phyloP scores from a whole-genome alignment of 35 echinoderm and acorn worm species.

The Lytechinus pictus region DNA sequence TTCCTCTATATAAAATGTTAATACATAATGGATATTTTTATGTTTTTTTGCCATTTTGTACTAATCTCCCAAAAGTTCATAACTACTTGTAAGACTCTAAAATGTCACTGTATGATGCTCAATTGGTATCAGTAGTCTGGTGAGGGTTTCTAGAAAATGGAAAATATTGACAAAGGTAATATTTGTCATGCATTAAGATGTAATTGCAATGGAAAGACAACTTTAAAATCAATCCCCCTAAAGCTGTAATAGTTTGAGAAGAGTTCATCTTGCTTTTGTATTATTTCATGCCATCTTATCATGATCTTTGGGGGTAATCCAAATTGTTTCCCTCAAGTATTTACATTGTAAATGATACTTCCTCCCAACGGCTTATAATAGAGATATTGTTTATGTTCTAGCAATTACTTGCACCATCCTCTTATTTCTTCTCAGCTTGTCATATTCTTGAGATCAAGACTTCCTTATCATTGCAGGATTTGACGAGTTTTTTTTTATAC shows the following conservation, averaged over 20 bases:
- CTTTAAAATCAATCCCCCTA: too few relatives aligned
- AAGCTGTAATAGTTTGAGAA: too few relatives aligned
- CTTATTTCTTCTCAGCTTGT: neutral
- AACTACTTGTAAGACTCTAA: too few relatives aligned
- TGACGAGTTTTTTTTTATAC: neutral
- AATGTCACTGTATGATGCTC: neutral
- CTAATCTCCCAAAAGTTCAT: neutral
- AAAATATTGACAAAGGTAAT: neutral
- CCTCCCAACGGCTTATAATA: neutral
- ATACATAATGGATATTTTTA: neutral
- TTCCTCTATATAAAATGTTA: neutral
- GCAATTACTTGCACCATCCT: neutral
- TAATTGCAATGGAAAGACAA: too few relatives aligned
- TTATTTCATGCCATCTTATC: too few relatives aligned
- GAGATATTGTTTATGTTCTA: neutral
- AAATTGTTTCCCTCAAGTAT: neutral
- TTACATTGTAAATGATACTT: neutral
- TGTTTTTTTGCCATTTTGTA: neutral
- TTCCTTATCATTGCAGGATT: neutral
- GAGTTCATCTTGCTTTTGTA: too few relatives aligned
- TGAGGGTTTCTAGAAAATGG: neutral
- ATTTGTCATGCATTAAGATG: neutral
- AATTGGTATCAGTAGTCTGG: neutral
- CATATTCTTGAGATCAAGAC: neutral
- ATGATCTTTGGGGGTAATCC: neutral